phyloP scores from a whole-genome alignment of 2,113 vertebrate genomes.

The Pimephales promelas region DNA sequence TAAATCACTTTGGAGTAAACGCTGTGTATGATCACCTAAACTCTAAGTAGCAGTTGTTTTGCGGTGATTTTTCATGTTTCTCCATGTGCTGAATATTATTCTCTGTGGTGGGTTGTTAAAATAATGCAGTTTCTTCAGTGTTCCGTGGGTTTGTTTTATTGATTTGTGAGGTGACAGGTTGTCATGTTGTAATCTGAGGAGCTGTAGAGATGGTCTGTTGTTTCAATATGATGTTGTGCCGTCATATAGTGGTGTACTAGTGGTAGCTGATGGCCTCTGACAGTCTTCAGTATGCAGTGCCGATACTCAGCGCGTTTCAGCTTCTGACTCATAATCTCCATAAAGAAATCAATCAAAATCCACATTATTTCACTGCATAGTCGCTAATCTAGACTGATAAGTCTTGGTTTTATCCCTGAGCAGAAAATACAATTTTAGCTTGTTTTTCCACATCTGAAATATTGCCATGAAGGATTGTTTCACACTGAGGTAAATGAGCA shows the following conservation, averaged over 20 bases:
- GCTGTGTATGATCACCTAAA: conserved; percentile 42
- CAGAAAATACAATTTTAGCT: conserved; percentile 38
- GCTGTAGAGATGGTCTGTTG: conserved; percentile 50
- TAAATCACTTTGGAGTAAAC: conserved; percentile 36
- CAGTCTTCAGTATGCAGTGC: conserved; percentile 37
- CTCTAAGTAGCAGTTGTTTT: conserved; percentile 58
- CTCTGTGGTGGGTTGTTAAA: conserved; percentile 53
- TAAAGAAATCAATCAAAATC: conserved; percentile 18
- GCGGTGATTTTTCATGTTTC: conserved; percentile 52
- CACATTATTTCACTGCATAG: conserved; percentile 26
- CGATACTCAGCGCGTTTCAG: conserved; percentile 22
- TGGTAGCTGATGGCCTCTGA: conserved; percentile 49
- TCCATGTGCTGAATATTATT: conserved; percentile 55
- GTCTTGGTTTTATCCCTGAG: conserved; percentile 14
- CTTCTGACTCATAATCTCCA: conserved; percentile 35
- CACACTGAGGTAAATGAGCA: conserved; percentile 45
- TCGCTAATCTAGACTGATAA: conserved; percentile 26
- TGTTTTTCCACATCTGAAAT: conserved; percentile 38
- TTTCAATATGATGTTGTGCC: conserved; percentile 57
- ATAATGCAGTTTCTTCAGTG: conserved; percentile 52
- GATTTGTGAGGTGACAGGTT: conserved; percentile 55
- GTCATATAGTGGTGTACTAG: conserved; percentile 59
- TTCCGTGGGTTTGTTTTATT: conserved; percentile 57
- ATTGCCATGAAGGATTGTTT: conserved; percentile 20
- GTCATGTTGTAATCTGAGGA: conserved; percentile 50